Evolutionary conservation across 2,888 invertebrate genomes (phyloP), one percentile per base, ranked within the genome.

Genomic region (Latheticus oryzae): DNA sequence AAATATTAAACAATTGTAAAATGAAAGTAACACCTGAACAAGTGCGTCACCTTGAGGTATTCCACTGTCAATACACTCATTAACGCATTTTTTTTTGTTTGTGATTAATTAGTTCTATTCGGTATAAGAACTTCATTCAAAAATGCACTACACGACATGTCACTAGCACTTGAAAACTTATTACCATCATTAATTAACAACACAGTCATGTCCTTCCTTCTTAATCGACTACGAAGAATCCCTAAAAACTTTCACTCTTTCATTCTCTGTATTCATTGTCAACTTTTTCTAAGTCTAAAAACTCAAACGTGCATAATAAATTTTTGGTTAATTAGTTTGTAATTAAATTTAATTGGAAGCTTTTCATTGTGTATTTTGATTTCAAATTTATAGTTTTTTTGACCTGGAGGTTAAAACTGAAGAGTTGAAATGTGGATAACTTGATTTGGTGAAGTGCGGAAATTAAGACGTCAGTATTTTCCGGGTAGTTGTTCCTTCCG

Each of bases 271-370:
- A n/a, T n/a, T n/a, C n/a, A 26, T 7, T n/a, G 4, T 26, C 26
- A n/a, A 26, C n/a, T 7, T 26, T n/a, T 26, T 26, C n/a, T n/a
- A n/a, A n/a, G n/a, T 26, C 7, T n/a, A 7, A 7, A 3, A 4
- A 26, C 7, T n/a, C 4, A 3, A n/a, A 4, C 26, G 26, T 26
- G n/a, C n/a, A 26, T 26, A n/a, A 26, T n/a, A 26, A 3, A 26
- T 9, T 26, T 26, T 26, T 13, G 32, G 12, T 12, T 12, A 12
- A 32, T 32, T 32, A 26, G 26, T 26, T n/a, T 9, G n/a, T 26
- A 32, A 32, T 32, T 32, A 32, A 12, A 12, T 32, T 32, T 32
- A 32, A 32, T 32, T 32, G 32, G 32, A 32, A 32, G 2, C 12
- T 32, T 26, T 3, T 13, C 32, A 32, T 32, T 32, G 32, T 32